Evolutionary conservation across 1,140 invertebrate genomes (phyloP).

Genomic region (Cotesia glomerata): DNA sequence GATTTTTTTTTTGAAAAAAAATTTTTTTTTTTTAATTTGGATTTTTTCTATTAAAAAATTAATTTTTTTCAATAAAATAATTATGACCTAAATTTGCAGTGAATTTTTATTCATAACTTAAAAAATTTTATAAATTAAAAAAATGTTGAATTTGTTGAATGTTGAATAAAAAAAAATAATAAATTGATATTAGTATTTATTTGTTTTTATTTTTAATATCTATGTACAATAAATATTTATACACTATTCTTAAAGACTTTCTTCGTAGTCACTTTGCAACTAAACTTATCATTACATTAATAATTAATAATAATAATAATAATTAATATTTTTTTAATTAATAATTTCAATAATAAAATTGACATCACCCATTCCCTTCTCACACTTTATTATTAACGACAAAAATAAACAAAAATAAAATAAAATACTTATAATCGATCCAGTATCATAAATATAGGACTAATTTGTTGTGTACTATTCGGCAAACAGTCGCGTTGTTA

Average conservation of each 20-base stretch:
- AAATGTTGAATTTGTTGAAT: constrained; percentile 22
- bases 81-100: neutral
- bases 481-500: neutral
- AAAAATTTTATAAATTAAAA: neutral
- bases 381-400: constrained; percentile 37
- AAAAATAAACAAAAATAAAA: constrained; percentile 33
- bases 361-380: neutral
- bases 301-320: neutral
- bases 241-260: constrained; percentile 55
- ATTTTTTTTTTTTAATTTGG: neutral
- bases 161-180: constrained; percentile 47
- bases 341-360: too few relatives aligned
- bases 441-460: too few relatives aligned
- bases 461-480: constrained; percentile 3
- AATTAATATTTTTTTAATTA: too few relatives aligned
- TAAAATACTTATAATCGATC: neutral
- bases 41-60: neutral
- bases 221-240: constrained; percentile 66
- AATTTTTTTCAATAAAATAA: too few relatives aligned
- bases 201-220: constrained; percentile 56
- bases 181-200: constrained; percentile 54
- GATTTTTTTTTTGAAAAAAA: neutral
- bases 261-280: constrained; percentile 42
- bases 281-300: constrained; percentile 2
- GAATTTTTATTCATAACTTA: neutral